Evolutionary conservation across 2,888 invertebrate genomes (phyloP), one percentile per base, ranked within the genome.

Genomic region (Torymus aiolomorphi): DNA sequence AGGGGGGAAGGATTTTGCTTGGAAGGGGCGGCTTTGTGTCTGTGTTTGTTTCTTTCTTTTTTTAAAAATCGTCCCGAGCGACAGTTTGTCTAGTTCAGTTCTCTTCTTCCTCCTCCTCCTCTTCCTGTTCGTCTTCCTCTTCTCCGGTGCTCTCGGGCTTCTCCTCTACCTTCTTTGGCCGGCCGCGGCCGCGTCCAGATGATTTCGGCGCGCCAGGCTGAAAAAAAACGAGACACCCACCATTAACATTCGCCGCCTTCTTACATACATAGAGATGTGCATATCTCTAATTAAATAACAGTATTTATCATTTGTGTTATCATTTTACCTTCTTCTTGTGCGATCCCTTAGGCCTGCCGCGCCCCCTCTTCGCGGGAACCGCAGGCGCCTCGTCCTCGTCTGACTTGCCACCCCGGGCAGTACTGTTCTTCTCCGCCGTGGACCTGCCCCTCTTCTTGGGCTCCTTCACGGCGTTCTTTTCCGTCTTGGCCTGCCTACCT

Each of bases 81-180:
- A 49, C 67, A 67, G 24, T 75, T 59, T 69, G 56, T 76, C 65
- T 56, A 61, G 78, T 85, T 88, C 86, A 88, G 82, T 90, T 89
- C 70, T 89, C 89, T 51, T 90, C 90, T 69, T 90, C 90, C 24
- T 90, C 90, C 42, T 90, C 90, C 67, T 90, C 90, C 67, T 90
- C 90, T 65, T 90, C 90, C 62, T 89, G 89, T 73, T 90, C 89
- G 52, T 90, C 90, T 57, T 90, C 90, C 54, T 90, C 90, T 65
- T 90, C 90, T 8, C 89, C 90, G 54, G 89, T 88, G 72, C 90
- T 89, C 80, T 90, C 90, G 16, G 89, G 88, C 83, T 90, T 90
- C 63, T 90, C 90, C 84, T 90, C 90, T 78, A 88, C 88, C 84
- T 90, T 90, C 84, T 90, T 90, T 51, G 88, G 88, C 81, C 89